Conservation (phyloP, 2,113 vertebrate species). For the Equus przewalskii region DNA sequence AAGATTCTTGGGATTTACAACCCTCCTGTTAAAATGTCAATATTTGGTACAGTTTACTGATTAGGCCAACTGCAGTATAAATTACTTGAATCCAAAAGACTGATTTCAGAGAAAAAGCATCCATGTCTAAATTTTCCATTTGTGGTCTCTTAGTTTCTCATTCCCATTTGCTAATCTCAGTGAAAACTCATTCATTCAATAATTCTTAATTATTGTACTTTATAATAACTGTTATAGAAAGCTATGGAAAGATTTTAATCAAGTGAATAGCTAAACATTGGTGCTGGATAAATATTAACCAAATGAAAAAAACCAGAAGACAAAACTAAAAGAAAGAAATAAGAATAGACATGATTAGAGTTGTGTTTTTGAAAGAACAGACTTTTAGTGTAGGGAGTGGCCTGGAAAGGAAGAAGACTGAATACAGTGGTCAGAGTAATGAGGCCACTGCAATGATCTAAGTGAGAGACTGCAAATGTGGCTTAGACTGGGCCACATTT, state of each 20-base stretch:
- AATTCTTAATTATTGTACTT: not conserved
- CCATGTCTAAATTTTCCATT: not conserved
- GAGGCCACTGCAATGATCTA: not conserved
- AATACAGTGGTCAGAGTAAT: not conserved
- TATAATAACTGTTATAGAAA: not conserved
- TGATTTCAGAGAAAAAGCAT: constrained; percentile 1
- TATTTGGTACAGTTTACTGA: not conserved
- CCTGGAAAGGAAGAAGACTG: not conserved
- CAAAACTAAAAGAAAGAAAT: not conserved
- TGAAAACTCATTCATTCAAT: not conserved
- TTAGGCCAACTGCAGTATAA: not conserved
- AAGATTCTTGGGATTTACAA: not conserved
- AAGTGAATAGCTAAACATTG: not conserved
- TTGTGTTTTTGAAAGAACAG: not conserved
- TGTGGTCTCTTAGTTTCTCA: not conserved
- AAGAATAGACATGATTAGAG: not conserved
- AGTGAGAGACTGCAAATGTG: not conserved
- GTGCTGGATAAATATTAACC: not conserved
- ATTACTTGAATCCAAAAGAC: not conserved
- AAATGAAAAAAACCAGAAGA: not conserved
- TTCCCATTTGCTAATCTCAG: not conserved
- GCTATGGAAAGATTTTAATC: not conserved
- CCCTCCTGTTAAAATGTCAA: not conserved
- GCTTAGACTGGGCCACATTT: not conserved
- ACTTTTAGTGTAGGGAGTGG: not conserved